Base-by-base conservation (phyloP, 2,888 invertebrate genomes). In the Apamea epomidion region DNA sequence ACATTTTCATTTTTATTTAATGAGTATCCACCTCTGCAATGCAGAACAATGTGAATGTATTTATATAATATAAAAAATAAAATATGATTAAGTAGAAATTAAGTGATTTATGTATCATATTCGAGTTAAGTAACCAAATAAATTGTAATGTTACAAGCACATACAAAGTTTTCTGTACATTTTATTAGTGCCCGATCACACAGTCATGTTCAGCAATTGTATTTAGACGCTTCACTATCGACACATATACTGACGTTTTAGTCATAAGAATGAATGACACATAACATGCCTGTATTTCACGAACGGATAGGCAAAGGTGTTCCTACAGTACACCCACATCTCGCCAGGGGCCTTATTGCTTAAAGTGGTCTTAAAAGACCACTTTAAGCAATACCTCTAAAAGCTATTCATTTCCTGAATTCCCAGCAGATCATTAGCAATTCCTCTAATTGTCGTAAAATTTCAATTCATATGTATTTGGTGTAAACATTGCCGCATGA, bases 31-130 rank as follows among this genome's bases (percentile, higher is more conserved):
- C 65, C 48, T 72, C 60, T 70, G 72, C 25, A 32, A 64, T 29
- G 64, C 77, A 69, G 74, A 64, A 29, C 18, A 42, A 45, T 25
- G 83, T 77, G 83, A 75, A 75, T 65, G 25, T 48, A 72, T 65
- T 32, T 71, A 70, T 64, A 45, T 58, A 58, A 54, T 48, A 64
- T 76, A 72, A 69, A 72, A 25, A 75, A 65, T 76, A 67, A 74
- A 7, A 21, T 73, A 79, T 5, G 74, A 81, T 86, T 88, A 89
- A 88, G 84, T 91, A 87, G 78, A 65, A 86, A 80, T 83, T 87
- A 89, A 87, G 78, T 89, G 83, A 83, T 84, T 76, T 83, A 78
- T 70, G 48, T 70, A 60, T 67, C 25, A 76, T 80, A 89, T 85
- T 86, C 88, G 76, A 84, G 81, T 80, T 81, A 81, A 74, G 79